phyloP scores from a whole-genome alignment of 2,888 invertebrate genomes.

The Erebia epiphron region DNA sequence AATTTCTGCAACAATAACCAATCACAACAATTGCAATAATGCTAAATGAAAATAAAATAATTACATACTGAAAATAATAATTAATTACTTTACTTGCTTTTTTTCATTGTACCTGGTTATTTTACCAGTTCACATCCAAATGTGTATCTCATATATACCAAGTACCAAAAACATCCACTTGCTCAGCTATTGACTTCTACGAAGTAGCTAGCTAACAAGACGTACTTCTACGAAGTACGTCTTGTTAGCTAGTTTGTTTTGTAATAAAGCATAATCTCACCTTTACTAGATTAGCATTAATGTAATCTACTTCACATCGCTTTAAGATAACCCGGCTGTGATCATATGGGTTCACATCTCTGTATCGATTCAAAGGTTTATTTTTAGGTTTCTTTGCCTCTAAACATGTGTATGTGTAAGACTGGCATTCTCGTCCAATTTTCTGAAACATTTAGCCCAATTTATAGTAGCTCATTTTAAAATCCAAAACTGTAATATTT shows the following conservation, averaged over 20 bases:
- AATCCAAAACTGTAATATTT: no score
- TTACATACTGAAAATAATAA: no score
- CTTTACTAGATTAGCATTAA: constrained; percentile 96
- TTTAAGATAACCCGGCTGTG: constrained; percentile 93
- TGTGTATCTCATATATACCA: no score
- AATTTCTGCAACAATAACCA: no score
- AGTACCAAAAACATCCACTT: not conserved
- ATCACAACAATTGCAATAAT: no score
- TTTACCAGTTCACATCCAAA: no score
- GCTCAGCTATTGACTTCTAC: not conserved
- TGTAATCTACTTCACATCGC: constrained; percentile 91
- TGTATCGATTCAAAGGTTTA: constrained; percentile 93
- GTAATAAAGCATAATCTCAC: constrained; percentile 62
- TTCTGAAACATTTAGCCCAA: constrained; percentile 80
- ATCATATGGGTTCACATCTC: constrained; percentile 98
- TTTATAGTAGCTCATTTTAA: not conserved
- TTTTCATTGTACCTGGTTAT: no score
- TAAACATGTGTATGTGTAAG: constrained; percentile 83
- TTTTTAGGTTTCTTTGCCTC: constrained; percentile 91
- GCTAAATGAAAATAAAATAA: no score
- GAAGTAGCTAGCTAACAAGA: no score
- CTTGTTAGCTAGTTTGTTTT: not conserved
- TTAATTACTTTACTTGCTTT: no score
- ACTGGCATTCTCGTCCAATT: constrained; percentile 87
- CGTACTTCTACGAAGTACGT: no score